Conservation (phyloP, 2,797 vertebrate genomes). For the Chloroceryle amazona region DNA sequence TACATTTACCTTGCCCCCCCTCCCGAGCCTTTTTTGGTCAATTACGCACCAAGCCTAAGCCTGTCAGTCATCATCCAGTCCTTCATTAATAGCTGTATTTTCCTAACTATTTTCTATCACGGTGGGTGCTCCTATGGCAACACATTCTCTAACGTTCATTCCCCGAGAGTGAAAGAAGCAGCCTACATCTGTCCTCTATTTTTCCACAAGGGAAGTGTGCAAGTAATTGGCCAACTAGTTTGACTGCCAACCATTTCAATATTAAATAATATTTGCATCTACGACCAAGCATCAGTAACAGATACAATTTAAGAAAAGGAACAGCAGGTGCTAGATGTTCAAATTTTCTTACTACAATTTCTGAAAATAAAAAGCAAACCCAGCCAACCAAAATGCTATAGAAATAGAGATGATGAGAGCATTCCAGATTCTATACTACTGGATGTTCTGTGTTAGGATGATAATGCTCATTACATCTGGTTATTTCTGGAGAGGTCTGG, state of each 20-base stretch:
- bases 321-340: background rate
- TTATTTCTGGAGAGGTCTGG: background rate
- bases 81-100: constrained; percentile 36
- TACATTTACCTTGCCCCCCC: background rate
- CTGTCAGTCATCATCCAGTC: constrained; percentile 2
- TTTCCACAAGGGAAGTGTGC: background rate
- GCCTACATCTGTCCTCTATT: constrained; percentile 37
- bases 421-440: background rate
- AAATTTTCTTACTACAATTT: background rate
- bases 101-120: constrained; percentile 32
- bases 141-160: background rate
- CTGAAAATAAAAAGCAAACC: no score
- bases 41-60: background rate
- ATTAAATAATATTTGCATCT: constrained; percentile 34
- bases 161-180: constrained; percentile 3
- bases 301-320: background rate
- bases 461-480: background rate
- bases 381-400: background rate
- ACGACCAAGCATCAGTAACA: constrained; percentile 4
- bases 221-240: background rate
- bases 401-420: background rate
- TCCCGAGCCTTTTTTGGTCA: background rate
- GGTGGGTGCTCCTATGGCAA: constrained; percentile 44
- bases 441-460: background rate
- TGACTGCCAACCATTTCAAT: background rate